phyloP scores from a whole-genome alignment of 1,140 invertebrate genomes.

The Coptotermes formosanus region DNA sequence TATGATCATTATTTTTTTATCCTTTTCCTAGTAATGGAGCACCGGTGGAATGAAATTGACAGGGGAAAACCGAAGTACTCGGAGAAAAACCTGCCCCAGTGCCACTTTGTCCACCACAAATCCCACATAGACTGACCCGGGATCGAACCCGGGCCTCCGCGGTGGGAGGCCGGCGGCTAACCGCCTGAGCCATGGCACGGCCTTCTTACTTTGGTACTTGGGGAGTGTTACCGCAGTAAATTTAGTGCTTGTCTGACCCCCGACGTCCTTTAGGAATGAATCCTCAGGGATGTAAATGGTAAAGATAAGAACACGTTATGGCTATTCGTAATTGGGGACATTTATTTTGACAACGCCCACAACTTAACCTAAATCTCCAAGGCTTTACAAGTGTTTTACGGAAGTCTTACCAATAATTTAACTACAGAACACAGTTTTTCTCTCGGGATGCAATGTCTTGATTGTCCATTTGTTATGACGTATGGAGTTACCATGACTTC shows the following conservation, averaged over 20 bases:
- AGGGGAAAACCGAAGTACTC: no score
- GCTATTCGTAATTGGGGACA: not conserved
- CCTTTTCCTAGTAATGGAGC: no score
- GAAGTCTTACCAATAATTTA: constrained; percentile 1
- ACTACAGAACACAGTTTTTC: not conserved
- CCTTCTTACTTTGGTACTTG: no score
- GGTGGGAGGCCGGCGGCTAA: no score
- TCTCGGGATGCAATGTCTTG: not conserved
- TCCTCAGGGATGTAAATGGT: not conserved
- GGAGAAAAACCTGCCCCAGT: no score
- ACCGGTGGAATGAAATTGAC: no score
- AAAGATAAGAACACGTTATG: not conserved
- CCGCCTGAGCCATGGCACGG: no score
- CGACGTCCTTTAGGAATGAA: not conserved
- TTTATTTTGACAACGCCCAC: not conserved
- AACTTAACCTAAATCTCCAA: not conserved
- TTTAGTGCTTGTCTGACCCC: not conserved
- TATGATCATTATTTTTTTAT: no score
- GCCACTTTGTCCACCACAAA: no score
- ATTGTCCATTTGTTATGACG: not conserved
- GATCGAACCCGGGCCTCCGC: no score
- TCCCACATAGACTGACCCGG: no score
- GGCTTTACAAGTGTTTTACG: not conserved
- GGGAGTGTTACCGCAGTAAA: no score
- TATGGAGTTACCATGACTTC: not conserved